Evolutionary conservation across 2,797 vertebrate genomes (phyloP).

Genomic region (Cephalopachus bancanus): DNA sequence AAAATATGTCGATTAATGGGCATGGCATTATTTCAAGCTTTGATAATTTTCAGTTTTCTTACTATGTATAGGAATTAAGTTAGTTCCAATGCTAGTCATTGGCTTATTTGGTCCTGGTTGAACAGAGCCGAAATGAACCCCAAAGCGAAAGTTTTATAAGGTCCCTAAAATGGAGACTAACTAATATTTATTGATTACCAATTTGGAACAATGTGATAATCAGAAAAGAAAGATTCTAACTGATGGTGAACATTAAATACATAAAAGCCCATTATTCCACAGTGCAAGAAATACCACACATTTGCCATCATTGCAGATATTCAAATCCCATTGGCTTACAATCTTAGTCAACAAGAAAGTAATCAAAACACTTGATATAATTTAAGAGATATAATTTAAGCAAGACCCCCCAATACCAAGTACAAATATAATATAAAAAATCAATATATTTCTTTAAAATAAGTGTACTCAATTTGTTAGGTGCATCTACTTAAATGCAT

Average conservation of each 20-base stretch:
- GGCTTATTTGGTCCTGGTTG: neutral
- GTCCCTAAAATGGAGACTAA: neutral
- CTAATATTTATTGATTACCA: neutral
- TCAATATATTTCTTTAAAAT: slow-evolving; percentile 16
- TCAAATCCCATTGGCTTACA: slow-evolving; percentile 5
- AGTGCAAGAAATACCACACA: neutral
- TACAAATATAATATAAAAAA: slow-evolving; percentile 41
- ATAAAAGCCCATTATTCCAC: neutral
- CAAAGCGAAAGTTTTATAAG: neutral
- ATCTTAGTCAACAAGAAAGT: neutral
- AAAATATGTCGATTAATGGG: neutral
- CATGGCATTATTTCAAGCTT: neutral
- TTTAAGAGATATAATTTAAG: slow-evolving; percentile 38
- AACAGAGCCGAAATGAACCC: neutral
- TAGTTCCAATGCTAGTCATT: neutral
- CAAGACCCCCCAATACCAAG: neutral
- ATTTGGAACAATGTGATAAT: slow-evolving; percentile 1
- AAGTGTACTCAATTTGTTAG: neutral
- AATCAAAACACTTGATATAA: neutral
- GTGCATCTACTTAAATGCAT: neutral
- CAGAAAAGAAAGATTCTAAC: neutral
- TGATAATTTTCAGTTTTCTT: slow-evolving; percentile 17
- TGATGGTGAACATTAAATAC: neutral
- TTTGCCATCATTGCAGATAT: neutral
- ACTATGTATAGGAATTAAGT: neutral